Evolutionary conservation across 2,888 invertebrate genomes (phyloP), one percentile per base, ranked within the genome.

Genomic region (Ephialtes manifestator): DNA sequence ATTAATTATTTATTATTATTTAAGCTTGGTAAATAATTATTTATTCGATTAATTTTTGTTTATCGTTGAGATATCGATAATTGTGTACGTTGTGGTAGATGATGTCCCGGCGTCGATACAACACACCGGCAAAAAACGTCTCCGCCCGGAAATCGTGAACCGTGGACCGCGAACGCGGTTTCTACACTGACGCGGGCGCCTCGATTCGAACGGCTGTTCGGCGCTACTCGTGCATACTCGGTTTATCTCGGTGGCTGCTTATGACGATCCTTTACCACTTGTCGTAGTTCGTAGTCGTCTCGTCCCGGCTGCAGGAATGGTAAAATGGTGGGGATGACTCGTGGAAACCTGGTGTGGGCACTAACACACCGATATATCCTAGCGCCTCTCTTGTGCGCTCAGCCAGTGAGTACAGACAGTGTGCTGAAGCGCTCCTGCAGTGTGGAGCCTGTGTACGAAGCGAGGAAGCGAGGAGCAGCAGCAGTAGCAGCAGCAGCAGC

Each of bases 91-190:
- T n/a, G n/a, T n/a, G n/a, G 55, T 20, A n/a, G 7, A 0, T 35
- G 31, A 15, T 18, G n/a, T 35, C n/a, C 24, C 55, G 11, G 60
- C 58, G 63, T 46, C 46, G 65, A 77, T 77, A 46, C 77, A 65
- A 65, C 77, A 60, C 60, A 31, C 72, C 72, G 72, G 86, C 86
- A 90, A 91, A 89, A 89, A 88, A 80, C 72, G 77, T 71, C 77
- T 77, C 76, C 39, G 76, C 75, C 81, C 65, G 65, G 65, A 65
- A 65, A 65, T 65, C 89, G 90, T 93, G 93, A 93, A 94, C 94
- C 93, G 93, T 93, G 93, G 93, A 93, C 94, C 94, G 94, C 94
- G 93, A 91, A 94, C 92, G 94, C 93, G 94, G 93, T 92, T 92
- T 92, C 91, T 93, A 92, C 93, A 94, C 94, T 94, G 94, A 94